Evolutionary conservation across 2,888 invertebrate species (phyloP).

Genomic region (Seira musarum): DNA sequence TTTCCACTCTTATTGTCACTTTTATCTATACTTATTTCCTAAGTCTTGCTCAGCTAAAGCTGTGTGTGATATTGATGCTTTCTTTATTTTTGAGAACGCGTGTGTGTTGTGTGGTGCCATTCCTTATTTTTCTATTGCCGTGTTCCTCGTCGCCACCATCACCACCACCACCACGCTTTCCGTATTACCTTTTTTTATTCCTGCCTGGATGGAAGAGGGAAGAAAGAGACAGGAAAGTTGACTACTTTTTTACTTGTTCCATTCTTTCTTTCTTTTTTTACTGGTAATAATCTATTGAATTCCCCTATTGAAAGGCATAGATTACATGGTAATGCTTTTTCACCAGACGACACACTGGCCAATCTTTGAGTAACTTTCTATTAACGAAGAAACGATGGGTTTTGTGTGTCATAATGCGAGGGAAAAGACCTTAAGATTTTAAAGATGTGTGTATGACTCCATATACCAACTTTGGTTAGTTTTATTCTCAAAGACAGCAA

Average conservation of each 20-base stretch:
- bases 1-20: slow-evolving; percentile 11
- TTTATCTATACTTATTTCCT: slow-evolving; percentile 13
- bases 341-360: slow-evolving; percentile 50
- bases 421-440: background rate
- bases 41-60: background rate
- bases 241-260: slow-evolving; percentile 44
- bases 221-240: slow-evolving; percentile 42
- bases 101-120: background rate
- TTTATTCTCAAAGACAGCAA: background rate
- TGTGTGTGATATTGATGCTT: slow-evolving; percentile 30
- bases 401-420: background rate
- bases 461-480: background rate
- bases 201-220: background rate
- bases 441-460: slow-evolving; percentile 40
- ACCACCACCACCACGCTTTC: no score
- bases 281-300: slow-evolving; percentile 54
- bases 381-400: slow-evolving; percentile 48
- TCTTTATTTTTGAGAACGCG: slow-evolving; percentile 38
- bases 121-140: no score
- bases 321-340: slow-evolving; percentile 56
- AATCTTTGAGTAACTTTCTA: slow-evolving; percentile 44
- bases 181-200: slow-evolving; percentile 42
- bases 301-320: slow-evolving; percentile 53
- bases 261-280: slow-evolving; percentile 40
- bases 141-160: no score